phyloP scores from a whole-genome alignment of 2,113 vertebrate species.

The Macroglossus sobrinus region DNA sequence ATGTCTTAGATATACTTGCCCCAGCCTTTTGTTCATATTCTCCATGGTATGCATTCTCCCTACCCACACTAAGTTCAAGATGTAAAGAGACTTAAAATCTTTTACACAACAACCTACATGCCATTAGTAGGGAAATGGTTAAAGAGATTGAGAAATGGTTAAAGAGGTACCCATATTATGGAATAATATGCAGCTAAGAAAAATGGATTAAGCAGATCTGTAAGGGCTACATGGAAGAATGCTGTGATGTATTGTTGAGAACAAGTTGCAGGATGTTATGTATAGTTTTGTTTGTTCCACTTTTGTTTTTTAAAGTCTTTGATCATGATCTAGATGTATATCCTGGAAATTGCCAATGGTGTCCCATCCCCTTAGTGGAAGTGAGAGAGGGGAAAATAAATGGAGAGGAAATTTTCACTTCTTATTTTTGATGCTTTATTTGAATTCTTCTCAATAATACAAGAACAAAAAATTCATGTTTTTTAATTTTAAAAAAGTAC shows the following conservation, averaged over 20 bases:
- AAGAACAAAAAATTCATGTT: background rate
- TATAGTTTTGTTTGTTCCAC: background rate
- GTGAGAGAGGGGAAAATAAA: background rate
- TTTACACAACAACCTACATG: background rate
- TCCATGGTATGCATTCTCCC: background rate
- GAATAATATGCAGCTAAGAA: background rate
- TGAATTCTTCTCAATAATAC: slow-evolving; percentile 32
- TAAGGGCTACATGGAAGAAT: background rate
- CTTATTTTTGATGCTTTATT: slow-evolving; percentile 10
- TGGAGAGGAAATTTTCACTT: background rate
- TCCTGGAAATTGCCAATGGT: background rate
- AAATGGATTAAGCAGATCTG: background rate
- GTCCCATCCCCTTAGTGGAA: background rate
- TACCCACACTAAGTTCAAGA: background rate
- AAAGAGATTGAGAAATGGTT: background rate
- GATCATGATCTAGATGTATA: background rate
- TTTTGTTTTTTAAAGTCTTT: background rate
- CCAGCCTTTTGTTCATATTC: background rate
- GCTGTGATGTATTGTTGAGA: background rate
- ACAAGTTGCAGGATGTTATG: background rate
- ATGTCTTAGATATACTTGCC: background rate
- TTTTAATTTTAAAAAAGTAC: background rate
- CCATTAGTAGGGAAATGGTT: background rate
- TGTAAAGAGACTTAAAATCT: slow-evolving; percentile 19
- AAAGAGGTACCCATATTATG: background rate